Base-by-base conservation (phyloP, 1,140 invertebrate genomes). In the Caerostris extrusa region DNA sequence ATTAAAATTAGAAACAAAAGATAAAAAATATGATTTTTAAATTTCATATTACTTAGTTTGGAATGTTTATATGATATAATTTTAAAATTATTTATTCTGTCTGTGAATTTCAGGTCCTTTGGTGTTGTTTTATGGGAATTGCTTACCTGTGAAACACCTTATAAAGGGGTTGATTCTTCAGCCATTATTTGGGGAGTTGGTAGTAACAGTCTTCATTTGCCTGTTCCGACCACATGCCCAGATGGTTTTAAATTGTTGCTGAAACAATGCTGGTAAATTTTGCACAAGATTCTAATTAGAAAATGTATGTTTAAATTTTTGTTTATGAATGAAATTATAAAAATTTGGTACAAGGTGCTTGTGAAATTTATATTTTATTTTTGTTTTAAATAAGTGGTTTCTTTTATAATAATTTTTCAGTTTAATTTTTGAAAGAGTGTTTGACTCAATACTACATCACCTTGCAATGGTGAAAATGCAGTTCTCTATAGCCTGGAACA, bases 121-220 rank as follows among this genome's bases (percentile, higher is more conserved):
- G 99, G 99, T 53, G 98, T 99, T 0, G 98, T 99, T 3, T 96
- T 99, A 17, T 99, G 99, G 99, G 99, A 99, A 96, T 96, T 99
- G 94, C 96, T 99, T 10, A 99, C 98, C 5, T 98, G 98, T 95
- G 98, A 99, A 96, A 98, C 98, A 88, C 99, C 99, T 1, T 99
- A 99, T 96, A 98, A 98, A 95, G 98, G 99, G 95, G 97, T 99
- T 12, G 99, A 99, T 96, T 98, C 98, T 5, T 98, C 98, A 19
- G 98, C 99, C 77, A 99, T 99, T 81, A 99, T 99, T 96, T 99
- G 98, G 97, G 99, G 99, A 14, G 99, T 99, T 7, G 99, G 99
- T 5, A 99, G 97, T 95, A 98, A 98, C 96, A 98, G 98, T 88
- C 97, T 99, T 3, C 97, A 97, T 95, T 97, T 99, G 60, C 98